Percentiles rank a stretch among this genome's conserved stretches.
phyloP scores from a whole-genome alignment of 92 coral and sea anemone genomes.

The Palythoa grandis region DNA sequence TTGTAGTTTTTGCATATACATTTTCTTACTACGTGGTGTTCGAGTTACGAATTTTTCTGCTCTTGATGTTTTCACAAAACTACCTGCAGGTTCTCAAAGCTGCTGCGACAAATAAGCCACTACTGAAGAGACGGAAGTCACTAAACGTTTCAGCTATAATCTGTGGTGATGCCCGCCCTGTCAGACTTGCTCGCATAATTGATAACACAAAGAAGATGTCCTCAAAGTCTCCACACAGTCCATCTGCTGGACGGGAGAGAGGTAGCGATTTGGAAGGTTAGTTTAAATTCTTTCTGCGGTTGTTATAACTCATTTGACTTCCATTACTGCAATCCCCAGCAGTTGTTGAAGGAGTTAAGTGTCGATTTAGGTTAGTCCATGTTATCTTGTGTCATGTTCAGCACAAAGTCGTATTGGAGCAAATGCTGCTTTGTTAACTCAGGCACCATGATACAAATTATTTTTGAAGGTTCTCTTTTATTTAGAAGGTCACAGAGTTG shows the following conservation, averaged over 20 bases:
- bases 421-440: too few species aligned
- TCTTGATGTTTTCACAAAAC: neutral
- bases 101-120: constrained; percentile 72
- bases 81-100: constrained; percentile 73
- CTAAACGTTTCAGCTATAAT: constrained; percentile 89
- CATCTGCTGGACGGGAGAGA: constrained; percentile 62
- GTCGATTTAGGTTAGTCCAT: too few species aligned
- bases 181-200: constrained; percentile 88
- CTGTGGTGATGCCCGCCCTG: constrained; percentile 89
- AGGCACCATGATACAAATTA: too few species aligned
- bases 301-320: neutral
- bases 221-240: constrained; percentile 51
- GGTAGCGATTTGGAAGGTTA: constrained; percentile 53
- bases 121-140: constrained; percentile 72
- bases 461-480: too few species aligned
- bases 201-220: constrained; percentile 57
- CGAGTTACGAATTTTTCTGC: neutral
- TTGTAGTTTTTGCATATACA: neutral
- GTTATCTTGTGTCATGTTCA: too few species aligned
- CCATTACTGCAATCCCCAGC: too few species aligned
- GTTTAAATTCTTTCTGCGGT: neutral
- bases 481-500: too few species aligned
- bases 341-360: too few species aligned
- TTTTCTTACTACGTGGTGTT: neutral
- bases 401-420: too few species aligned